Evolutionary conservation across 2,113 vertebrate species (phyloP).

Genomic region (Melierax canorus): DNA sequence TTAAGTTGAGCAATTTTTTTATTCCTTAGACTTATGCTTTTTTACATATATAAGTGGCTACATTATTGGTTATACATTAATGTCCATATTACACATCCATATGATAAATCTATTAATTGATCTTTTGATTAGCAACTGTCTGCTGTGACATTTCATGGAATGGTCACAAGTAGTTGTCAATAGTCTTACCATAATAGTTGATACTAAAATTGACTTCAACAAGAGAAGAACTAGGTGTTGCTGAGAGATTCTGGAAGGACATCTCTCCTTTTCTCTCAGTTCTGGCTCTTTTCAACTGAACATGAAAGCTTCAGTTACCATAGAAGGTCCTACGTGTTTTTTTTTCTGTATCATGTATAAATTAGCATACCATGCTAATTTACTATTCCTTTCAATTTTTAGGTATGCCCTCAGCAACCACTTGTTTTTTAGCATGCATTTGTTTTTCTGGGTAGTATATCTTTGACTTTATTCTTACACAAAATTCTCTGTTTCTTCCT

Average conservation of each 20-base stretch:
- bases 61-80: background rate
- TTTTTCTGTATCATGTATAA: background rate
- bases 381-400: background rate
- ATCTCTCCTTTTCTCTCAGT: background rate
- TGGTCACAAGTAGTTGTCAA: background rate
- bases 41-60: background rate
- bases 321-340: background rate
- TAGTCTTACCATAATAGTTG: background rate
- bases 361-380: background rate
- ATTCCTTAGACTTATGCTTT: background rate
- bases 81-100: background rate
- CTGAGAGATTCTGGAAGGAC: background rate
- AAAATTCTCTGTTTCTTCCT: background rate
- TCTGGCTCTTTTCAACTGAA: background rate
- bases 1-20: background rate
- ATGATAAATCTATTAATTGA: background rate
- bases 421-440: background rate
- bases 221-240: background rate
- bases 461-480: background rate
- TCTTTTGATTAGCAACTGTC: background rate
- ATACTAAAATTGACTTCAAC: background rate
- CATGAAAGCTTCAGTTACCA: background rate
- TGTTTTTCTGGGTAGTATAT: background rate
- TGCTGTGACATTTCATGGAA: background rate
- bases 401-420: background rate